Evolutionary conservation across 1,140 invertebrate species (phyloP).

Genomic region (Papilio helenus): DNA sequence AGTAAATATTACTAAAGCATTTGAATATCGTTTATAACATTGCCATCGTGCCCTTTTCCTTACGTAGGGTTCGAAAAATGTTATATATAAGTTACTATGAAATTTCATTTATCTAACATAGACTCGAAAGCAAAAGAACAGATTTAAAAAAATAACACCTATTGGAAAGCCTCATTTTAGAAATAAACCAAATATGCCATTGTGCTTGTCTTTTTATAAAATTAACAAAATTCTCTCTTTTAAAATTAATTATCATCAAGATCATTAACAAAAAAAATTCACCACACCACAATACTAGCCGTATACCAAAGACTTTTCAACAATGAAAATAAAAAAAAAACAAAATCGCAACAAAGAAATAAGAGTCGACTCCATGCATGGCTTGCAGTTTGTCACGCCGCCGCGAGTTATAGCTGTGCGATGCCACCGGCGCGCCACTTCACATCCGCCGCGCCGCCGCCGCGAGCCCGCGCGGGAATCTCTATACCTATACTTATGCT

Average conservation of each 20-base stretch:
- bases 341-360: conserved; percentile 35
- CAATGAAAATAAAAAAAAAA: conserved; percentile 45
- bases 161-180: too few species aligned
- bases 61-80: too few species aligned
- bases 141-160: too few species aligned
- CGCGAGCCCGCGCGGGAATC: conserved; percentile 61
- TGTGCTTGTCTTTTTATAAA: too few species aligned
- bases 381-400: conserved; percentile 74
- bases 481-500: conserved; percentile 50
- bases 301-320: neutral
- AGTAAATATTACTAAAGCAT: too few species aligned
- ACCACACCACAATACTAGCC: neutral
- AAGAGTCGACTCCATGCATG: conserved; percentile 55
- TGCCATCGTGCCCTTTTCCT: too few species aligned
- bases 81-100: too few species aligned
- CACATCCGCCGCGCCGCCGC: conserved; percentile 76
- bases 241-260: neutral
- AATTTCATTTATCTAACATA: too few species aligned
- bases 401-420: conserved; percentile 79
- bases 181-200: too few species aligned
- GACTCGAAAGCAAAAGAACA: too few species aligned
- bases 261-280: neutral
- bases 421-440: conserved; percentile 79
- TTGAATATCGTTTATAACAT: too few species aligned
- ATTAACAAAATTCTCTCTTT: neutral